Conservation (phyloP, 2,113 vertebrate genomes). For the Gobio gobio region DNA sequence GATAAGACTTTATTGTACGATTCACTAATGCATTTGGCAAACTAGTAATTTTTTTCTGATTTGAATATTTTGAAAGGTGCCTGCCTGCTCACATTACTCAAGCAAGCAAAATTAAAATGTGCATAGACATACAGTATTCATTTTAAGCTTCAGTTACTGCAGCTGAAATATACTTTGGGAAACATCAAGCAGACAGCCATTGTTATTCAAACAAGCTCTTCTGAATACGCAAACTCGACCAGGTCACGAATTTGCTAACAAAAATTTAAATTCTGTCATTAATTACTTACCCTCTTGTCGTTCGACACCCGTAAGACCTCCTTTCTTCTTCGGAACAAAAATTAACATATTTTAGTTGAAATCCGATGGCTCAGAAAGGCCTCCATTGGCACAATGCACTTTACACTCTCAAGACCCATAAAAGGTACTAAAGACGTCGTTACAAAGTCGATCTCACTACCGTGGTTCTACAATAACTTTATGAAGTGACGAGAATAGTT, state of each 20-base stretch:
- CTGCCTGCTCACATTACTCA: slow-evolving; percentile 12
- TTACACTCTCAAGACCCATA: too few species aligned
- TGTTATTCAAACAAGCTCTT: slow-evolving; percentile 13
- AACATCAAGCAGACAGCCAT: slow-evolving; percentile 7
- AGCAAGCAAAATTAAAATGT: not conserved
- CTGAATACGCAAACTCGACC: slow-evolving; percentile 1
- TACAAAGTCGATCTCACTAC: too few species aligned
- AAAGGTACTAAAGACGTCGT: too few species aligned
- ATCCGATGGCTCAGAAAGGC: too few species aligned
- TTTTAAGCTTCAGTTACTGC: not conserved
- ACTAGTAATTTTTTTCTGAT: not conserved
- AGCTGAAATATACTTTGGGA: not conserved
- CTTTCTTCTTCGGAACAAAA: too few species aligned
- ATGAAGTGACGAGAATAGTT: too few species aligned
- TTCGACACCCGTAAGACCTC: too few species aligned
- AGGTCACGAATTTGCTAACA: slow-evolving; percentile 53
- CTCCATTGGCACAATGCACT: too few species aligned
- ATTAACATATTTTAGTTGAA: too few species aligned
- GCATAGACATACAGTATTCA: not conserved
- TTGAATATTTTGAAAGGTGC: slow-evolving; percentile 4
- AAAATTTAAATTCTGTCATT: slow-evolving; percentile 23
- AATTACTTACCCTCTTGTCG: too few species aligned
- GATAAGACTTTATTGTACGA: not conserved
- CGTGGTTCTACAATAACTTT: too few species aligned
- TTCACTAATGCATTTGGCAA: not conserved